Base-by-base conservation (phyloP, 2,113 vertebrate species). In the Chunga burmeisteri region DNA sequence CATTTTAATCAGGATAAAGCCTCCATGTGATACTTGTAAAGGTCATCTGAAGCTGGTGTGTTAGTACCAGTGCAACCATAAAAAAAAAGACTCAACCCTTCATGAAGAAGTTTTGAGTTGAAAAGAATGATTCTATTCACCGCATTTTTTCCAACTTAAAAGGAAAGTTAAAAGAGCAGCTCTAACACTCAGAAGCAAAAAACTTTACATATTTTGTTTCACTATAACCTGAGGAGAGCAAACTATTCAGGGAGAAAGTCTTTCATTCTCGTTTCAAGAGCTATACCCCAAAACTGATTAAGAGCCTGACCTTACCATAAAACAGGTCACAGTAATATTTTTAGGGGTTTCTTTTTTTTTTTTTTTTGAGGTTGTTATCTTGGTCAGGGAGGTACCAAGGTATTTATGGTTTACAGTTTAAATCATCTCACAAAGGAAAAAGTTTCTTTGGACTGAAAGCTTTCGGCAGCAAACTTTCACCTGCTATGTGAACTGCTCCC, bases 151-250 rank as follows among this genome's bases (percentile, higher is more conserved):
- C 97, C 90, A 96, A 94, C 97, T 98, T 98, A 98, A 98, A 98
- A 98, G 95, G 95, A 94, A 98, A 98, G 97, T 98, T 98, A 94
- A 98, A 98, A 98, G 98, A 96, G 91, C 71, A 27, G 55, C 89
- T 97, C 95, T 95, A 98, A 97, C 97, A 97, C 96, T 96, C 91
- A 94, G 96, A 97, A 98, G 80, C 96, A 94, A 96, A 97, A 97
- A 97, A 98, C 97, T 98, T 98, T 98, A 98, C 97, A 98, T 98
- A 98, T 98, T 98, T 98, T 97, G 96, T 97, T 98, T 98, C 97
- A 93, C 94, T 84, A 95, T 96, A 97, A 97, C 97, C 97, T 88
- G 91, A 98, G 96, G 94, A 97, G 79, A 93, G 97, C 96, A 97
- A 98, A 97, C 97, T 97, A 93, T 98, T 98, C 96, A 97, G 84